A percentile compares a stretch with the other conserved stretches of the same genome.
These are phyloP conservation scores for Fistularia commersonii DNA, from an alignment of 2,797 vertebrate genomes.

Conservation along the genomic window DNA sequence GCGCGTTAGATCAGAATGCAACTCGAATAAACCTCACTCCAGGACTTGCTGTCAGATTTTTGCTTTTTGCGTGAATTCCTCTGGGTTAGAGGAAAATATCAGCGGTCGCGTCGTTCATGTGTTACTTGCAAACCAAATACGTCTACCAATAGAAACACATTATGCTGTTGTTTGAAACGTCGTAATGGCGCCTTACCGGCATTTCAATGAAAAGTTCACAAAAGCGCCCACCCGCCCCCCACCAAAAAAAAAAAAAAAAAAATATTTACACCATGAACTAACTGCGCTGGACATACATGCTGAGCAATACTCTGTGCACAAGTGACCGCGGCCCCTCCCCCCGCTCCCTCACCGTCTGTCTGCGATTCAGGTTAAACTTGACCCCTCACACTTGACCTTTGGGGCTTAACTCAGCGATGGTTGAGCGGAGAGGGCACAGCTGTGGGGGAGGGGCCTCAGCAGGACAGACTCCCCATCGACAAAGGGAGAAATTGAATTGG, in stretches of 20 bases:
- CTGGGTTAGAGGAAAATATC: too few relatives aligned
- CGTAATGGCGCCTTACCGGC: too few relatives aligned
- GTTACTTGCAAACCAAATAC: background rate
- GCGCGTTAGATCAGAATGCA: conserved; percentile 2
- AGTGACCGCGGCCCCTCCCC: conserved; percentile 21
- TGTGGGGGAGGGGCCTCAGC: conserved; percentile 65
- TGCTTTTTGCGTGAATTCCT: conserved; percentile 7
- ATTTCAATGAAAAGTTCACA: too few relatives aligned
- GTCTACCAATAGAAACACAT: too few relatives aligned
- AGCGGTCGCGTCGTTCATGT: too few relatives aligned
- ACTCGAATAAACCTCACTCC: conserved; percentile 2
- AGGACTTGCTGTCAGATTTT: conserved; percentile 18
- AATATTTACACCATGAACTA: background rate
- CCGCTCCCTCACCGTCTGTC: conserved; percentile 26
- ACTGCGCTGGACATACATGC: background rate
- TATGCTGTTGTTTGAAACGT: too few relatives aligned
- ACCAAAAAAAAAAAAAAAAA: too few relatives aligned
- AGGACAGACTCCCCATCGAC: conserved; percentile 59
- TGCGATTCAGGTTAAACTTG: conserved; percentile 75
- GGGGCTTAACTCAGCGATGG: conserved; percentile 45
- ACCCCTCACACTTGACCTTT: conserved; percentile 73
- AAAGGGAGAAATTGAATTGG: conserved; percentile 72
- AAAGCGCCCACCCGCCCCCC: too few relatives aligned
- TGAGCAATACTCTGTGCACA: conserved; percentile 25
- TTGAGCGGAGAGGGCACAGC: conserved; percentile 61